These are phyloP conservation scores for Anser cygnoides DNA, from an alignment of 2,113 vertebrate species.

Conservation along the genomic window DNA sequence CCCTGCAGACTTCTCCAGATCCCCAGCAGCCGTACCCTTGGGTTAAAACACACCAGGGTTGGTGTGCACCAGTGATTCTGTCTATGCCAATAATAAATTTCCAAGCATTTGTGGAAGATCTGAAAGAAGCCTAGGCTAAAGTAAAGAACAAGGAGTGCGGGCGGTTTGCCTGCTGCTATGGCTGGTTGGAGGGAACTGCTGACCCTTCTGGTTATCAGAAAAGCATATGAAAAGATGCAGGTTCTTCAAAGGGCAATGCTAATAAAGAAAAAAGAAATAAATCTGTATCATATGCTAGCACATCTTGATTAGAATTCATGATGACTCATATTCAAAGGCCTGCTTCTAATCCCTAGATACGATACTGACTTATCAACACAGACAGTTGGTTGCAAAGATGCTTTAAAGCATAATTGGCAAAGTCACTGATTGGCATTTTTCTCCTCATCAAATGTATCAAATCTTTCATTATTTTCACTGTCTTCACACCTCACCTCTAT, in stretches of 20 bases:
- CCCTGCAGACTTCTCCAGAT: background rate
- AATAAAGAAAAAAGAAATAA: background rate
- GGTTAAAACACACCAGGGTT: background rate
- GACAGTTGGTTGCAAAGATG: background rate
- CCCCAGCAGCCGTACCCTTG: background rate
- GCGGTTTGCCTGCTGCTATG: background rate
- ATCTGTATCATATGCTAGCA: background rate
- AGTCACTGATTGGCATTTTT: background rate
- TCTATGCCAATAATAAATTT: background rate
- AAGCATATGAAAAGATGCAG: background rate
- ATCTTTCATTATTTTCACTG: background rate
- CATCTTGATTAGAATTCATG: constrained; percentile 16
- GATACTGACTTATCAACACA: background rate
- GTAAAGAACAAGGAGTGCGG: background rate
- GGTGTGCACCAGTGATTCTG: background rate
- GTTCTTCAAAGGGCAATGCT: background rate
- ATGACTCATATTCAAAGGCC: background rate
- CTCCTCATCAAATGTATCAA: background rate
- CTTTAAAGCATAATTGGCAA: background rate
- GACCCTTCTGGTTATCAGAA: background rate
- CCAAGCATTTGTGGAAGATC: background rate
- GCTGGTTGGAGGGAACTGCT: background rate
- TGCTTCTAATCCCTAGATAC: background rate
- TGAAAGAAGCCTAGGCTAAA: background rate
- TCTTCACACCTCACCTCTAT: background rate